These are phyloP conservation scores for Drosophila lacicola DNA, from an alignment of 2,888 invertebrate species.

Conservation along the genomic window DNA sequence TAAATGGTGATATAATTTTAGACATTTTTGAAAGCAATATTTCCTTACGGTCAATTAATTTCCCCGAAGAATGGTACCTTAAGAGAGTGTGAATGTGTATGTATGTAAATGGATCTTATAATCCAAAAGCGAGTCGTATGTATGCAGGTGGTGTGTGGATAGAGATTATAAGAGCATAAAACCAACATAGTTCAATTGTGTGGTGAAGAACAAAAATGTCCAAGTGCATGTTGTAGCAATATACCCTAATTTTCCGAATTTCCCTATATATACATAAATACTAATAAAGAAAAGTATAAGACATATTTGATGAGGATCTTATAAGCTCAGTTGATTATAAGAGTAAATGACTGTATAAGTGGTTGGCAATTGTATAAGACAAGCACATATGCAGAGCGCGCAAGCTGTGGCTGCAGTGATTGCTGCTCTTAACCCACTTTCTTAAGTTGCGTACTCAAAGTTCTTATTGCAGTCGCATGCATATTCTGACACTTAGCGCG, in stretches of 20 bases:
- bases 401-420: not conserved
- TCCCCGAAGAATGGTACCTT: not conserved
- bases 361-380: not conserved
- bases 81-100: no score
- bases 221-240: not conserved
- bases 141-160: no score
- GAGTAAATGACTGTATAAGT: not conserved
- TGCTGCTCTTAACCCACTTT: not conserved
- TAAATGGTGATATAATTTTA: slow-evolving; percentile 1
- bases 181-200: no score
- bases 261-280: not conserved
- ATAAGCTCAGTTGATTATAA: no score
- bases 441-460: not conserved
- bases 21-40: not conserved
- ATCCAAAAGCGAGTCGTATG: no score
- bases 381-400: not conserved
- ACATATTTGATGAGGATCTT: no score
- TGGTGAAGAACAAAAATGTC: no score
- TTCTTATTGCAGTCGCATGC: not conserved
- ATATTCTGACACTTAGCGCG: not conserved
- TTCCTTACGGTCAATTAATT: not conserved
- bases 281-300: no score
- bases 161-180: no score
- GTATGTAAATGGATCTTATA: no score
- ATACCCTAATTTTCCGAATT: not conserved